Base-by-base conservation (phyloP, 37 sponge, comb jelly and placozoan species). In the Hormiphora californensis region DNA sequence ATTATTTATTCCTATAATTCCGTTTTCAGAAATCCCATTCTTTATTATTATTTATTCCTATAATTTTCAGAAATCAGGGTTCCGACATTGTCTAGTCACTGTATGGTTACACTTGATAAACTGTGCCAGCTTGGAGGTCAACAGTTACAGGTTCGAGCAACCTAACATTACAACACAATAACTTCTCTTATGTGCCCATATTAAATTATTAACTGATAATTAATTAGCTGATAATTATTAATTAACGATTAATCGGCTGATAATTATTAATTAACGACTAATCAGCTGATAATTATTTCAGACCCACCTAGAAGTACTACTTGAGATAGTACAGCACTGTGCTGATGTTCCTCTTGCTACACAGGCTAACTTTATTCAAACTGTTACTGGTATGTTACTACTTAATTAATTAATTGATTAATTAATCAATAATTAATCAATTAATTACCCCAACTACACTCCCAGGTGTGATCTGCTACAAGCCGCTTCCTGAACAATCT, bases 251-350 rank as follows among this genome's bases (percentile, higher is more conserved):
- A n/a, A n/a, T n/a, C n/a, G n/a, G n/a, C n/a, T n/a, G n/a, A n/a
- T n/a, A n/a, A n/a, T n/a, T n/a, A n/a, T n/a, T n/a, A n/a, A n/a
- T n/a, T n/a, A n/a, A n/a, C n/a, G n/a, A n/a, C n/a, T n/a, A n/a
- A n/a, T n/a, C n/a, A n/a, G n/a, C n/a, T n/a, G n/a, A n/a, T n/a
- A n/a, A n/a, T 43, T 73, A 23, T 40, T 73, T 23, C 81, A 73
- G 35, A 7, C 81, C n/a, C 81, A 73, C 46, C 5, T 33, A 3
- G 81, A 73, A 28, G 46, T 73, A 46, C 46, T 73, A 30, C 35
- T 73, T 11, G 46, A 73, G 46, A 73, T 73, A 27, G 38, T 73
- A 33, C 46, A 73, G 46, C 81, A 73, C 28, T 43, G 46, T 0
- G 46, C 3, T 43, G 81, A 73, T 21, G 81, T 73, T n/a, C 35